Conservation (phyloP, 1,140 invertebrate genomes). For the Scaptomyza graminum region DNA sequence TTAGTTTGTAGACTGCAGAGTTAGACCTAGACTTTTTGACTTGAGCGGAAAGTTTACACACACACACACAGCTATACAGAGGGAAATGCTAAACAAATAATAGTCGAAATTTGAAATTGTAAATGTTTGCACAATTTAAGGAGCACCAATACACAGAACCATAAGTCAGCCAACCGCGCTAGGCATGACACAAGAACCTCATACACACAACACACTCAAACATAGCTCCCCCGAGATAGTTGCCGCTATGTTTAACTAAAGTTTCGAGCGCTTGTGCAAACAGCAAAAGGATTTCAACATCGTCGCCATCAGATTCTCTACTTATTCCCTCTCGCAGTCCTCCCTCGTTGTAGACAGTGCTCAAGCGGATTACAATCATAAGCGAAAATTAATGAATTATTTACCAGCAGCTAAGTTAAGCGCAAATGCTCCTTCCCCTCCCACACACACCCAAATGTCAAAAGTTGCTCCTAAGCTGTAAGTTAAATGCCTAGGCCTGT, state of each 20-base stretch:
- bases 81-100: conserved; percentile 54
- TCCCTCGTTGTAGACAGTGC: conserved; percentile 19
- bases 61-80: conserved; percentile 10
- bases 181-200: conserved; percentile 20
- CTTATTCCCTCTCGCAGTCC: neutral
- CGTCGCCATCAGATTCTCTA: conserved; percentile 42
- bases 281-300: conserved; percentile 61
- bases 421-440: conserved; percentile 15
- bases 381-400: conserved; percentile 73
- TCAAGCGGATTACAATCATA: conserved; percentile 71
- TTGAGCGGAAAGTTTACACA: conserved; percentile 42
- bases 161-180: conserved; percentile 27
- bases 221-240: conserved; percentile 51
- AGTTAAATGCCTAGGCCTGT: conserved; percentile 46
- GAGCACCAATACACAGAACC: conserved; percentile 47
- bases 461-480: conserved; percentile 47
- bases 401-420: conserved; percentile 65
- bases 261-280: conserved; percentile 71
- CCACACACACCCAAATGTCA: conserved; percentile 35
- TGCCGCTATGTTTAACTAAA: conserved; percentile 70
- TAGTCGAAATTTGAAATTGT: conserved; percentile 73
- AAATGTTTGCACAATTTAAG: conserved; percentile 69
- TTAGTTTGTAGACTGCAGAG: conserved; percentile 34
- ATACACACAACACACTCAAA: no score
- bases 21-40: conserved; percentile 45